Evolutionary conservation across 2,113 vertebrate genomes (phyloP), one percentile per base, ranked within the genome.

Genomic region (Anhinga anhinga): DNA sequence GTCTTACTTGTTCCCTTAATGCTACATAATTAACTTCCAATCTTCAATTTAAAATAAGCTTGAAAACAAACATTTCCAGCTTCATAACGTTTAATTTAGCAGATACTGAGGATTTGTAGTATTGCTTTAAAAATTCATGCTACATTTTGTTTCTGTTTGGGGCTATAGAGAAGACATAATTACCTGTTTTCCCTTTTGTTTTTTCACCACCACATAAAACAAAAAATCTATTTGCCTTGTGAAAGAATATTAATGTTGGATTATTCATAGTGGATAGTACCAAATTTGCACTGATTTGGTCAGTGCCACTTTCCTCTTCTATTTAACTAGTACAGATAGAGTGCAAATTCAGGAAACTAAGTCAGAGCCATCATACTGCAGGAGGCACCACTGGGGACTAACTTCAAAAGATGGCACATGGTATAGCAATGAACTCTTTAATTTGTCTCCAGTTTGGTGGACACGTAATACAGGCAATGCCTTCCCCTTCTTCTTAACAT

Each of bases 1-100:
- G 34, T 88, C 45, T 34, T 61, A 80, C 26, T 80, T 67, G 27
- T 62, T 82, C 22, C 30, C 27, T 72, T 95, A 80, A 74, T 76
- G 52, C 34, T n/a, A 50, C 8, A 6, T 71, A 91, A 94, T 89
- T 87, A 84, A 74, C 45, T 77, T 71, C 36, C 63, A 56, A 70
- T 88, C 69, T 88, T 77, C 53, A 61, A 65, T 78, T 86, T 78
- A 70, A 88, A 78, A 66, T 72, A 88, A 74, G 44, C 53, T 74
- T 63, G 55, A 73, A 91, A 95, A 49, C 36, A 73, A 94, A 83
- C 63, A 80, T 29, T 76, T 56, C 0, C 1, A 79, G 19, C 38
- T 65, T 89, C 20, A 12, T 50, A 62, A 67, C 22, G 42, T 32
- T 85, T 49, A 56, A 38, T 38, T 58, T 32, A 78, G 61, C 45